Percentiles rank a stretch among this genome's conserved stretches.
Conservation (phyloP, 2,888 invertebrate species). For the Monochamus alternatus region DNA sequence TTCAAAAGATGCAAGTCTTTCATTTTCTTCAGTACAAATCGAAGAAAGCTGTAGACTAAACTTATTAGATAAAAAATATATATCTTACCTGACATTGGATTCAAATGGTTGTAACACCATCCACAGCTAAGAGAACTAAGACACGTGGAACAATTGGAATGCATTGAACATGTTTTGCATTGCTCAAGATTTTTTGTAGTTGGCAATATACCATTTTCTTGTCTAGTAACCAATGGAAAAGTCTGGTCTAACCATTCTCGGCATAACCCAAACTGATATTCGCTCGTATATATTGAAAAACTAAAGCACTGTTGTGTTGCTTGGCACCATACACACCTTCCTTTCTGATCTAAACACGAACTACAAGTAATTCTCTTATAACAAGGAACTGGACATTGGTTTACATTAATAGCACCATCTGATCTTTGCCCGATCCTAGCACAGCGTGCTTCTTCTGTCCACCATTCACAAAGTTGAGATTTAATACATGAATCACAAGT, state of each 20-base stretch:
- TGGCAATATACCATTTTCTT: conserved; percentile 65
- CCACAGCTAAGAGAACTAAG: conserved; percentile 91
- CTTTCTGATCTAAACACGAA: conserved; percentile 85
- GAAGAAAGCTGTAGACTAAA: too few relatives aligned
- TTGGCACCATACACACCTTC: conserved; percentile 96
- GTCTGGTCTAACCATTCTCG: conserved; percentile 94
- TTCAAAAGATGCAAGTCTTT: too few relatives aligned
- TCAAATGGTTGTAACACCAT: conserved; percentile 92
- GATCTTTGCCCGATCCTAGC: conserved; percentile 82
- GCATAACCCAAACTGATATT: conserved; percentile 94
- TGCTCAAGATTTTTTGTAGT: conserved; percentile 74
- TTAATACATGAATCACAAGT: conserved; percentile 88
- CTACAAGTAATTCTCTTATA: conserved; percentile 84
- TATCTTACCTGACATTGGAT: conserved; percentile 89
- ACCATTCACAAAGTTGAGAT: conserved; percentile 91
- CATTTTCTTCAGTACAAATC: too few relatives aligned
- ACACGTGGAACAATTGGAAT: conserved; percentile 85
- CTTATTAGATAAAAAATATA: too few relatives aligned
- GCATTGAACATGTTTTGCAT: conserved; percentile 86
- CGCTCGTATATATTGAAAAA: conserved; percentile 95
- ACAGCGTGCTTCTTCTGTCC: conserved; percentile 89
- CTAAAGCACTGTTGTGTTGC: conserved; percentile 93
- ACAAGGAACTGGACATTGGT: conserved; percentile 87
- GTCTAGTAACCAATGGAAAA: conserved; percentile 70
- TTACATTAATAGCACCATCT: conserved; percentile 77